Evolutionary conservation across 2,113 vertebrate genomes (phyloP).

Genomic region (Vidua chalybeata): DNA sequence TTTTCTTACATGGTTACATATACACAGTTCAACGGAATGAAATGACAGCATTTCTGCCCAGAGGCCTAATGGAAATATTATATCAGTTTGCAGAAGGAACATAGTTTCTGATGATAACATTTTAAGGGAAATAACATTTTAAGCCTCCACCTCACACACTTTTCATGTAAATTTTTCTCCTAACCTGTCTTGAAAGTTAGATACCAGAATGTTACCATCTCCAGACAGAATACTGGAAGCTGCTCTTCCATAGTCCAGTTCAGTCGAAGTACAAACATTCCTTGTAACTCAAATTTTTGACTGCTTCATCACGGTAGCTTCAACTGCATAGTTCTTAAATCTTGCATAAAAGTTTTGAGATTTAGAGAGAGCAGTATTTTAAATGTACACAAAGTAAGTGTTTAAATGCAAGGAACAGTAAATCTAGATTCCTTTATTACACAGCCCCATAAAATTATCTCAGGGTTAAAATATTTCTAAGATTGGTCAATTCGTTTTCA

Average conservation of each 20-base stretch:
- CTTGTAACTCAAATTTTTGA: background rate
- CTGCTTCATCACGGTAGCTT: background rate
- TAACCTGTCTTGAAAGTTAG: background rate
- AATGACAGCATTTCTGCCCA: background rate
- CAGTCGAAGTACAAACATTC: background rate
- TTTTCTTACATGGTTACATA: background rate
- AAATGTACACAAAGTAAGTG: background rate
- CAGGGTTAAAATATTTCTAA: background rate
- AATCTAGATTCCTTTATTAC: background rate
- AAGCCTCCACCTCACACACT: background rate
- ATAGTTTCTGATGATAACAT: background rate
- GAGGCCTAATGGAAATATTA: background rate
- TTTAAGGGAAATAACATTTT: background rate
- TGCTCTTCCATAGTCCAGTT: background rate
- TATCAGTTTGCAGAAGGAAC: background rate
- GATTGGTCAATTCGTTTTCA: background rate
- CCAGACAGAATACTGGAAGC: background rate
- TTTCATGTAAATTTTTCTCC: background rate
- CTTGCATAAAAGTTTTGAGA: background rate
- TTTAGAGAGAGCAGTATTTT: background rate
- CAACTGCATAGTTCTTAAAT: background rate
- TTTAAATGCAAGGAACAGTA: background rate
- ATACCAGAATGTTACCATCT: background rate
- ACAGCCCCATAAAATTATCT: background rate
- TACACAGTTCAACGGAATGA: background rate